Evolutionary conservation across 2,888 invertebrate genomes (phyloP).

Genomic region (Phalera bucephala): DNA sequence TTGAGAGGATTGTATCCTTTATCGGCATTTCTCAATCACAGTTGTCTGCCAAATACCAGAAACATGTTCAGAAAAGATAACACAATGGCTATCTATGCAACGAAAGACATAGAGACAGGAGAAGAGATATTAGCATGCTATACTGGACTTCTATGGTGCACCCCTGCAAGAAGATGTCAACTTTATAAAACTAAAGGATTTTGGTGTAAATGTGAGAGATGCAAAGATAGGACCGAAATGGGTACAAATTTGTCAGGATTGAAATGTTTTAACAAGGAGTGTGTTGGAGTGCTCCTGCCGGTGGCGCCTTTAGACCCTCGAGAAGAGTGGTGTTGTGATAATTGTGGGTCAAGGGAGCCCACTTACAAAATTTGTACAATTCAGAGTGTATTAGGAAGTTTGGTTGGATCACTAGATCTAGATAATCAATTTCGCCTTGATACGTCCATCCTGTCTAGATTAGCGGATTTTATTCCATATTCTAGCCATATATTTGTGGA

Average conservation of each 20-base stretch:
- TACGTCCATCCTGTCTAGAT: constrained; percentile 48
- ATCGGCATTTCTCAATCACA: constrained; percentile 86
- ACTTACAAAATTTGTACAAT: constrained; percentile 68
- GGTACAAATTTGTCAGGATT: constrained; percentile 80
- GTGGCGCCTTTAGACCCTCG: constrained; percentile 65
- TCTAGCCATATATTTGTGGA: constrained; percentile 68
- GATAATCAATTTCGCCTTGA: constrained; percentile 74
- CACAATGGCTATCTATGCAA: constrained; percentile 83
- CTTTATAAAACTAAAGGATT: constrained; percentile 86
- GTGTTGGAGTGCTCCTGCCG: constrained; percentile 81
- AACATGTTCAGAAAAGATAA: constrained; percentile 82
- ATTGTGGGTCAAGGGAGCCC: constrained; percentile 63
- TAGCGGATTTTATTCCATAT: constrained; percentile 60
- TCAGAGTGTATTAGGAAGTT: constrained; percentile 78
- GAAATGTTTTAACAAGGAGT: constrained; percentile 75
- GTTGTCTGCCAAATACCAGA: constrained; percentile 86
- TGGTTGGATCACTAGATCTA: constrained; percentile 72
- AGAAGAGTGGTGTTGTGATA: constrained; percentile 82
- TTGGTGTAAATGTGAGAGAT: constrained; percentile 85
- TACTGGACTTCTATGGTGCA: constrained; percentile 86
- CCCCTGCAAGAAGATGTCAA: constrained; percentile 83
- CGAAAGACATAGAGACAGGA: constrained; percentile 79
- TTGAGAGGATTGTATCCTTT: constrained; percentile 85
- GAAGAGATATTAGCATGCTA: constrained; percentile 86
- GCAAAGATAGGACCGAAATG: constrained; percentile 85